phyloP scores from a whole-genome alignment of 2,797 vertebrate species.

The Holocentrus rufus region DNA sequence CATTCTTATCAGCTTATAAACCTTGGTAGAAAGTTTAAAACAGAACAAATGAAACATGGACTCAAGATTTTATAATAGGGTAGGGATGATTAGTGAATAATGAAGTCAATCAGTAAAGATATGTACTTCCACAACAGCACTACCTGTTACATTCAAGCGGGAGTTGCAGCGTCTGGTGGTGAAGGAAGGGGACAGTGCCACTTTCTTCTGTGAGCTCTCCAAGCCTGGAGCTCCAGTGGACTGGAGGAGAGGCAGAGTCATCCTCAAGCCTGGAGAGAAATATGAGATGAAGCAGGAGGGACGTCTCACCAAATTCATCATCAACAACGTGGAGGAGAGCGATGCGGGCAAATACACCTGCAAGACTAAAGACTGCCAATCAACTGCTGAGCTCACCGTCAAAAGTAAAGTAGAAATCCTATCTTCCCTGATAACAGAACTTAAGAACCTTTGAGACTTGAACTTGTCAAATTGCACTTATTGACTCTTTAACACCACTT shows the following conservation, averaged over 20 bases:
- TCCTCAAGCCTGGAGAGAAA: slow-evolving; percentile 88
- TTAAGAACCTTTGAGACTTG: too few species aligned
- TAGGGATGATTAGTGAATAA: too few species aligned
- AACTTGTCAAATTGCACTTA: too few species aligned
- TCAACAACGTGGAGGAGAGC: slow-evolving; percentile 83
- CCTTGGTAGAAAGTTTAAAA: too few species aligned
- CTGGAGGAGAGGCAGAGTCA: slow-evolving; percentile 89
- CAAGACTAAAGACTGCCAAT: slow-evolving; percentile 86
- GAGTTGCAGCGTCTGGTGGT: slow-evolving; percentile 81
- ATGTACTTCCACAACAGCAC: slow-evolving; percentile 71
- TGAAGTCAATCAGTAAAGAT: not conserved
- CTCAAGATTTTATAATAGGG: too few species aligned
- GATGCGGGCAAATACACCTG: slow-evolving; percentile 92
- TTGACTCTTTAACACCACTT: too few species aligned
- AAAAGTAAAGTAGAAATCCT: slow-evolving; percentile 77
- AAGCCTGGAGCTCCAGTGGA: slow-evolving; percentile 80
- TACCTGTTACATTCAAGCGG: slow-evolving; percentile 86
- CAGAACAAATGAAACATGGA: too few species aligned
- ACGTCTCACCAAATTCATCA: slow-evolving; percentile 77
- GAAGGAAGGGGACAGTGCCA: slow-evolving; percentile 82
- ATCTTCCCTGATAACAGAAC: not conserved
- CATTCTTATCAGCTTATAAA: too few species aligned
- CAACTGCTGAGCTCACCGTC: slow-evolving; percentile 84
- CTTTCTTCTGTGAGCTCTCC: slow-evolving; percentile 87
- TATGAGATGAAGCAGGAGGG: slow-evolving; percentile 87